Percentiles rank a stretch among this genome's conserved stretches.
Evolutionary conservation across 2,888 invertebrate genomes (phyloP).

Genomic region (Rhamnusium bicolor): DNA sequence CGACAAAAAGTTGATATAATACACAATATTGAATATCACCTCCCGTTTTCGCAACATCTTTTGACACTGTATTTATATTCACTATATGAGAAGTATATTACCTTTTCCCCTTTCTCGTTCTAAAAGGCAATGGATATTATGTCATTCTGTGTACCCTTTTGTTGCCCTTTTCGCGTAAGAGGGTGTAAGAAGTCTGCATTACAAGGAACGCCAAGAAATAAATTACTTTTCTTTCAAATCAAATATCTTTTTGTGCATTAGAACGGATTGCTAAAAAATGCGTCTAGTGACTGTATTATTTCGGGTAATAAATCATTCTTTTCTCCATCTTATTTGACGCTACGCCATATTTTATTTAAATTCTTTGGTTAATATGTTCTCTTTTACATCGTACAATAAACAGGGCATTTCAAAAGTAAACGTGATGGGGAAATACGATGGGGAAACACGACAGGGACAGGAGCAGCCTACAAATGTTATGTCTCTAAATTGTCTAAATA

Average conservation of each 20-base stretch:
- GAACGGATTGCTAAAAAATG: not conserved
- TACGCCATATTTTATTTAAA: not conserved
- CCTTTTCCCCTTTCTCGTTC: slow-evolving; percentile 18
- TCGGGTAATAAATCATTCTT: not conserved
- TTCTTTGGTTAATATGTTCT: not conserved
- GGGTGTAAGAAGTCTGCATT: not conserved
- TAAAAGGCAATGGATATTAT: not conserved
- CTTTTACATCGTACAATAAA: not conserved
- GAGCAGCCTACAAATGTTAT: no score
- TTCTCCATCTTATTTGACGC: not conserved
- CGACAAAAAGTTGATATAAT: slow-evolving; percentile 30
- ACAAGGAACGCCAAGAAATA: slow-evolving; percentile 3
- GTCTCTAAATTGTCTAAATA: no score
- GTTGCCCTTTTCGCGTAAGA: not conserved
- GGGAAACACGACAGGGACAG: no score
- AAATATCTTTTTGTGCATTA: not conserved
- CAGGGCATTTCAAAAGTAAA: no score
- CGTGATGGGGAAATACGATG: no score
- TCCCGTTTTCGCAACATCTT: slow-evolving; percentile 15
- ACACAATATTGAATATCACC: slow-evolving; percentile 30
- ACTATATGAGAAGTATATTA: slow-evolving; percentile 41
- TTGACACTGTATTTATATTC: slow-evolving; percentile 43
- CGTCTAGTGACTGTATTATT: not conserved
- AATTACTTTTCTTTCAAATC: slow-evolving; percentile 29
- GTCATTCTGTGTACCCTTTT: not conserved